phyloP scores from a whole-genome alignment of 2,888 invertebrate genomes.

The Myopa testacea region DNA sequence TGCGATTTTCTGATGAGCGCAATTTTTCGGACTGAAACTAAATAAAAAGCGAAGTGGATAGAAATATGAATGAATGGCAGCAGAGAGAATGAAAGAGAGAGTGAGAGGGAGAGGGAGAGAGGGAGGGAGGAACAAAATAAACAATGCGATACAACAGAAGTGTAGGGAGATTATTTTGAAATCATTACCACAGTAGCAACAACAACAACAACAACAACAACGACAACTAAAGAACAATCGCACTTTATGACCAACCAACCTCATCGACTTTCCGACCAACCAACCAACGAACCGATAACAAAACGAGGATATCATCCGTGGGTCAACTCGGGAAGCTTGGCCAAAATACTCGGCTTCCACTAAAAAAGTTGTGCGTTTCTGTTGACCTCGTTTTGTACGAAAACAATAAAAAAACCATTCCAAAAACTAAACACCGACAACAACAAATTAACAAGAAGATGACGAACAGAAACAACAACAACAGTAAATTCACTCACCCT shows the following conservation, averaged over 20 bases:
- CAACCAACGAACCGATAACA: background rate
- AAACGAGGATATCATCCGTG: background rate
- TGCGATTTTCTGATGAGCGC: constrained; percentile 64
- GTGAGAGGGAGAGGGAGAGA: background rate
- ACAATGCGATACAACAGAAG: background rate
- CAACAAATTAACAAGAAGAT: background rate
- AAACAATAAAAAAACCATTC: background rate
- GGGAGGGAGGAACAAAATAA: background rate
- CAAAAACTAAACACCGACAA: background rate
- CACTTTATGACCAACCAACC: background rate
- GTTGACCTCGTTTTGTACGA: background rate
- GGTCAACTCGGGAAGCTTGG: background rate
- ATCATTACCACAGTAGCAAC: constrained; percentile 7
- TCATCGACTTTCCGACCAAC: background rate
- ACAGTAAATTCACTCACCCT: no score
- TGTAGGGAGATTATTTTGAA: constrained; percentile 2
- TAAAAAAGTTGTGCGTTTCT: background rate
- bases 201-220: background rate
- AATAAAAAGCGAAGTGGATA: background rate
- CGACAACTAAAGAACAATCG: background rate
- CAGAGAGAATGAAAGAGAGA: constrained; percentile 25
- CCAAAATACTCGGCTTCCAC: background rate
- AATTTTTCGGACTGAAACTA: constrained; percentile 61
- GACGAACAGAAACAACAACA: background rate
- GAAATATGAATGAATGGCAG: background rate